Conservation (phyloP, 2,797 vertebrate genomes). For the Amphiprion clarkii region DNA sequence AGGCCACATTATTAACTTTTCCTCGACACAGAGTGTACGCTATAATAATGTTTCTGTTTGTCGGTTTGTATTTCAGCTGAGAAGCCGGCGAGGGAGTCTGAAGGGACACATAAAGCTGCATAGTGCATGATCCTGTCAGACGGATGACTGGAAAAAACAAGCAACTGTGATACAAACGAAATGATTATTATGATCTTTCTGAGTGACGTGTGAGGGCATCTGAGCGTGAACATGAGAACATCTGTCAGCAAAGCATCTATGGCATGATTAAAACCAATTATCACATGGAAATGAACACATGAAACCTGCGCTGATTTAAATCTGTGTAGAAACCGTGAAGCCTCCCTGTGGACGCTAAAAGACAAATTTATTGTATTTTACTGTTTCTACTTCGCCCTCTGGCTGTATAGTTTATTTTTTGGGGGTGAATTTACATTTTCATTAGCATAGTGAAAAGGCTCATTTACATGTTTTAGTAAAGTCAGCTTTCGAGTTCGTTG, state of each 20-base stretch:
- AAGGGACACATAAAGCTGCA: constrained; percentile 12
- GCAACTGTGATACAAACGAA: constrained; percentile 21
- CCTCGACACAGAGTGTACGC: neutral
- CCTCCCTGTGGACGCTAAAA: constrained; percentile 22
- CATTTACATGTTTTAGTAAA: constrained; percentile 69
- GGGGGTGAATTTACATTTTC: constrained; percentile 57
- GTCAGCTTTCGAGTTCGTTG: constrained; percentile 61
- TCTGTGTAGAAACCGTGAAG: neutral
- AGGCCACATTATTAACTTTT: constrained; percentile 2
- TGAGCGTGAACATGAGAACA: constrained; percentile 37
- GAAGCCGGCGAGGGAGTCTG: constrained; percentile 1
- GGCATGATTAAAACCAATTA: constrained; percentile 4
- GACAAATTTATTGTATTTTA: constrained; percentile 45
- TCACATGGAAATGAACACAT: constrained; percentile 11
- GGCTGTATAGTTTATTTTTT: constrained; percentile 57
- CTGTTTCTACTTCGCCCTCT: constrained; percentile 56
- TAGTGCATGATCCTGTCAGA: constrained; percentile 4
- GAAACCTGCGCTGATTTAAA: constrained; percentile 2
- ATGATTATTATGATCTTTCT: constrained; percentile 36
- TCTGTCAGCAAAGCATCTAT: constrained; percentile 19
- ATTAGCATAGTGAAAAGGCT: constrained; percentile 67
- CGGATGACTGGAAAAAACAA: constrained; percentile 5
- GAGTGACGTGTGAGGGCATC: constrained; percentile 39
- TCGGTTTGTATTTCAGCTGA: constrained; percentile 11
- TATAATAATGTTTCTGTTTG: constrained; percentile 11